These are phyloP conservation scores for Carassius auratus DNA, from an alignment of 2,113 vertebrate species.

Conservation along the genomic window DNA sequence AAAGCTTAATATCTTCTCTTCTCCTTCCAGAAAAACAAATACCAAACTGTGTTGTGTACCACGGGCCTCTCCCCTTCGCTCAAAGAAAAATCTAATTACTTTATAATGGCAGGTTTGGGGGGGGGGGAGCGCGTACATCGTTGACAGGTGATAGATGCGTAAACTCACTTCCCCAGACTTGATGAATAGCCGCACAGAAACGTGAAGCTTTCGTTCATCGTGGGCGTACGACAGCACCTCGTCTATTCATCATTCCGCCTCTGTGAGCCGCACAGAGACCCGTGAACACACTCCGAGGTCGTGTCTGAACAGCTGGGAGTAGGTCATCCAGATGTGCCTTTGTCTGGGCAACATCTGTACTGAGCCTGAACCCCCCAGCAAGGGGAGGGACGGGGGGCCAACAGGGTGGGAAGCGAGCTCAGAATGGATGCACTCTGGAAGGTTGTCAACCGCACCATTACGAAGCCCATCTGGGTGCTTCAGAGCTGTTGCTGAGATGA, in stretches of 20 bases:
- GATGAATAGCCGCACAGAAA: slow-evolving; percentile 56
- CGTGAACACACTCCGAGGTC: slow-evolving; percentile 50
- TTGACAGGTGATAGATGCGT: slow-evolving; percentile 60
- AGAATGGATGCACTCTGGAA: slow-evolving; percentile 49
- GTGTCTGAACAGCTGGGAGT: slow-evolving; percentile 58
- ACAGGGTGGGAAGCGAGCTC: background rate
- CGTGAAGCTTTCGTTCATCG: slow-evolving; percentile 24
- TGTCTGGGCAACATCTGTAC: slow-evolving; percentile 58
- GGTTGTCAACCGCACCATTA: slow-evolving; percentile 55
- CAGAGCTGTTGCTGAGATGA: slow-evolving; percentile 57
- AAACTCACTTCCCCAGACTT: slow-evolving; percentile 56
- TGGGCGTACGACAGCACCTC: slow-evolving; percentile 49
- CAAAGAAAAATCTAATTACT: slow-evolving; percentile 58
- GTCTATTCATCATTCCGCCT: slow-evolving; percentile 56
- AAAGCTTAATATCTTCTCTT: slow-evolving; percentile 18
- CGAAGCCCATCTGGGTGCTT: slow-evolving; percentile 53
- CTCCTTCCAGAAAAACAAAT: slow-evolving; percentile 12
- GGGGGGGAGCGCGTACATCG: slow-evolving; percentile 41
- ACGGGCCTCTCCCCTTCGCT: slow-evolving; percentile 47
- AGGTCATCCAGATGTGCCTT: slow-evolving; percentile 59
- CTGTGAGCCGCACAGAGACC: background rate
- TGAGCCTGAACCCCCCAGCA: slow-evolving; percentile 5
- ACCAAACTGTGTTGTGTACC: slow-evolving; percentile 12
- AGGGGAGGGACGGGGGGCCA: background rate
- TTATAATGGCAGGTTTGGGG: slow-evolving; percentile 51